Conservation (phyloP, 2,888 invertebrate species). For the Agrochola lychnidis region DNA sequence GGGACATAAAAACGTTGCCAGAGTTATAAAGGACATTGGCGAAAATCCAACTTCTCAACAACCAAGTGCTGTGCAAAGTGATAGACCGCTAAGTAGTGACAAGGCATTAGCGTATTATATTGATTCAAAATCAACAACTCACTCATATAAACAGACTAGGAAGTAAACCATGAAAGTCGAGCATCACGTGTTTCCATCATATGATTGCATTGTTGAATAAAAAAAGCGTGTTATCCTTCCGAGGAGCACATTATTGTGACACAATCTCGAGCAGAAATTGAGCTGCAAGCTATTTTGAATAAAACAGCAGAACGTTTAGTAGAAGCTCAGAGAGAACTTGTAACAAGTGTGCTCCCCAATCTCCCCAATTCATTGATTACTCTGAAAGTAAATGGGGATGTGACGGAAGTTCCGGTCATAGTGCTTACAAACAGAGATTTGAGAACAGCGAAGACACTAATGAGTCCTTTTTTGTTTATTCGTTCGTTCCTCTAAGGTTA, state of each 20-base stretch:
- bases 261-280: conserved; percentile 7
- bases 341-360: not conserved
- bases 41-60: not conserved
- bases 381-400: conserved; percentile 1
- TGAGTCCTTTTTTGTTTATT: conserved; percentile 17
- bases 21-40: too few species aligned
- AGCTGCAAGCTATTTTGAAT: not conserved
- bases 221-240: conserved; percentile 6
- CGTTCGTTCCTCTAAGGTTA: conserved; percentile 14
- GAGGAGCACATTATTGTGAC: conserved; percentile 3
- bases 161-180: conserved; percentile 3
- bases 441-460: conserved; percentile 13
- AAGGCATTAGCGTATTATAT: not conserved
- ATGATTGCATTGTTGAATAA: conserved; percentile 1
- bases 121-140: too few species aligned
- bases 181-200: conserved; percentile 12
- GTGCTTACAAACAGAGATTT: conserved; percentile 20
- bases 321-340: too few species aligned
- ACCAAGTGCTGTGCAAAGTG: conserved; percentile 3
- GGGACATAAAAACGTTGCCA: too few species aligned
- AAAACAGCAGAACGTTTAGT: not conserved
- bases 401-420: conserved; percentile 6
- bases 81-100: conserved; percentile 1
- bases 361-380: not conserved
- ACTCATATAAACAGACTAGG: not conserved